Evolutionary conservation across 1,140 invertebrate genomes (phyloP).

Genomic region (Saccostrea cuccullata): DNA sequence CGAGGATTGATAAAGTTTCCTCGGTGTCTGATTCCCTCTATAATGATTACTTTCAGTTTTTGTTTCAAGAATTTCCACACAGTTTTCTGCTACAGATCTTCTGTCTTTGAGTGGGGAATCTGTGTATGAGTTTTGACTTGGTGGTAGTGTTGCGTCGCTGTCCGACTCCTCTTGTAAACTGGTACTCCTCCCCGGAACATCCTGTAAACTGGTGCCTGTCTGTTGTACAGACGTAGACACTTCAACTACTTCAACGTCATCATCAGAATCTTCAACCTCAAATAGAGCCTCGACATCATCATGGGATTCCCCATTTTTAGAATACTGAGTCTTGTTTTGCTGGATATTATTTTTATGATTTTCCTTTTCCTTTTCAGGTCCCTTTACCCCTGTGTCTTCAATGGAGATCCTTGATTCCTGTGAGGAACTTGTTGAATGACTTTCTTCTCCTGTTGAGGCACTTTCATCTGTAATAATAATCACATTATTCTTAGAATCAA

Average conservation of each 20-base stretch:
- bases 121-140: conserved; percentile 6
- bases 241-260: background rate
- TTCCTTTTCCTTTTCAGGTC: background rate
- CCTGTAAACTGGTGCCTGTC: background rate
- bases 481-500: background rate
- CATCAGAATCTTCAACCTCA: conserved; percentile 3
- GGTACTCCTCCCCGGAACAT: background rate
- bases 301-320: background rate
- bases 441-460: background rate
- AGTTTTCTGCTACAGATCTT: background rate
- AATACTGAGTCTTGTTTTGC: background rate
- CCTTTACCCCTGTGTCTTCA: background rate
- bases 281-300: background rate
- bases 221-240: background rate
- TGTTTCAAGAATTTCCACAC: background rate
- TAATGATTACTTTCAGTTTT: background rate
- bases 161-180: conserved; percentile 25
- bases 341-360: background rate
- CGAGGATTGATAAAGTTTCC: background rate
- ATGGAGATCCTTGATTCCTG: background rate
- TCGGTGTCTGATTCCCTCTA: background rate
- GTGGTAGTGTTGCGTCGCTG: conserved; percentile 45
- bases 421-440: background rate
- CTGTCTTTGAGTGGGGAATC: background rate
- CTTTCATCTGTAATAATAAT: conserved; percentile 31